Base-by-base conservation (phyloP, 2,113 vertebrate genomes). In the Alaudala cheleensis region DNA sequence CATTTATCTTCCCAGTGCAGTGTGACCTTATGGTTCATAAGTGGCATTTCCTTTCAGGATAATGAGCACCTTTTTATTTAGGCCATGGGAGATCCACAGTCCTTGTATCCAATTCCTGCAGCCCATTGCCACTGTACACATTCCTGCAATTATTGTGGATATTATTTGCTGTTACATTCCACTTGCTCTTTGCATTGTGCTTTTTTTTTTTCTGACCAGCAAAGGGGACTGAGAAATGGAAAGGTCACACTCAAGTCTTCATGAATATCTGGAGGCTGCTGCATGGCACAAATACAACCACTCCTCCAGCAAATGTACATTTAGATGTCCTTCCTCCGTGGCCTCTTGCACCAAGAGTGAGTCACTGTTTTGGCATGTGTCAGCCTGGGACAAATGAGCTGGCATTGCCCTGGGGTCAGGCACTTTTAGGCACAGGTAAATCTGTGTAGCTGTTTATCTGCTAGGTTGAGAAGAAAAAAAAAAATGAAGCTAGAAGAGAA, bases 31-130 rank as follows among this genome's bases (percentile, higher is more conserved):
- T 86, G 0, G 2, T 90, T 87, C 61, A 6, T 39, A 88, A 92
- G 77, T 74, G 79, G 17, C 66, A 67, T 67, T 93, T 93, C 73
- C 62, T 81, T 73, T 94, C 82, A 64, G 50, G 64, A 53, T 95
- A 92, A 90, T 33, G 72, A 93, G 28, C 69, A 71, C 79, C 62
- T 93, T 91, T 92, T 95, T 81, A 64, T 79, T 94, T 83, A 93
- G 88, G 64, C 80, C 65, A 64, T 56, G 61, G 28, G 12, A 86
- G 76, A 78, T 47, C 58, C 50, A 60, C 19, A 70, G 71, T 85
- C 31, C 9, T 50, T 49, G 69, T 45, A 10, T 73, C 60, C 65
- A 56, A 29, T 89, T 88, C 57, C 70, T 87, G 0, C 18, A 86
- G 53, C 70, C 73, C 70, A 28, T 70, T 56, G 9, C 47, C 58